These are phyloP conservation scores for Pissodes strobi DNA, from an alignment of 1,140 invertebrate genomes.

Conservation along the genomic window DNA sequence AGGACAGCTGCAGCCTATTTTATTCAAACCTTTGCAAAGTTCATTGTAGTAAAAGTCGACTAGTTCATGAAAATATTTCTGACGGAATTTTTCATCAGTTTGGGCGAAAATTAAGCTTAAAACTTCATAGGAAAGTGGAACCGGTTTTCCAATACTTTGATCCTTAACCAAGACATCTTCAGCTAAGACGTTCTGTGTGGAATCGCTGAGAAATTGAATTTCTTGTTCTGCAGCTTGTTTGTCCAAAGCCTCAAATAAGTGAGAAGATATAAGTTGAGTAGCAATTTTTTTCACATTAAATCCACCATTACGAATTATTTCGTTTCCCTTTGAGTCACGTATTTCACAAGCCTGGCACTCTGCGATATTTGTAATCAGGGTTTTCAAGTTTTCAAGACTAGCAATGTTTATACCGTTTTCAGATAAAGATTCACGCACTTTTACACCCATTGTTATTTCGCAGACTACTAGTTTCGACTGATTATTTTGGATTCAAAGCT, in stretches of 20 bases:
- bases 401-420: too few species aligned
- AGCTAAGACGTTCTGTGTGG: not conserved
- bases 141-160: not conserved
- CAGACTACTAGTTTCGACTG: too few species aligned
- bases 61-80: slow-evolving; percentile 35
- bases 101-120: slow-evolving; percentile 18
- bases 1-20: not conserved
- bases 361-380: slow-evolving; percentile 11
- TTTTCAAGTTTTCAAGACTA: slow-evolving; percentile 35
- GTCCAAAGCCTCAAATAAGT: not conserved
- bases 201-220: not conserved
- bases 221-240: not conserved
- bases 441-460: too few species aligned
- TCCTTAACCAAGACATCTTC: not conserved
- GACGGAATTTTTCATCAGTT: slow-evolving; percentile 27
- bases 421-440: too few species aligned
- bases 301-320: not conserved
- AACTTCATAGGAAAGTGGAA: slow-evolving; percentile 8
- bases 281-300: not conserved
- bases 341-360: not conserved
- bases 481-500: too few species aligned
- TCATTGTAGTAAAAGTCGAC: slow-evolving; percentile 9
- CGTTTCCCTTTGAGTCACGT: not conserved
- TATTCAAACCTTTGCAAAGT: not conserved
- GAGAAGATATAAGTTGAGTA: not conserved